phyloP scores from a whole-genome alignment of 92 coral and sea anemone species.

The Desmophyllum pertusum region DNA sequence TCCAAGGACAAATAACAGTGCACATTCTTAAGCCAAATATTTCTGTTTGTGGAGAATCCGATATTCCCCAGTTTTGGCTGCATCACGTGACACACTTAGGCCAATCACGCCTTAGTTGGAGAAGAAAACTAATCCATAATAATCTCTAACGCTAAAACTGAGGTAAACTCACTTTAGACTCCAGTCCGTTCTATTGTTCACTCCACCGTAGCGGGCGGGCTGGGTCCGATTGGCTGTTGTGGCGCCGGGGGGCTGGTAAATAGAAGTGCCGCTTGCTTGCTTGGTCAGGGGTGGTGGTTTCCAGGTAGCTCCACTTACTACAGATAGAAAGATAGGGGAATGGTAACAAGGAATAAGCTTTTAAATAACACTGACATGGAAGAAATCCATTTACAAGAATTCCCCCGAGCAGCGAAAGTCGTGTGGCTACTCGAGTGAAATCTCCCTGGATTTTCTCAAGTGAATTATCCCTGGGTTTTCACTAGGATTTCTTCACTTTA shows the following conservation, averaged over 20 bases:
- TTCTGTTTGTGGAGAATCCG: no score
- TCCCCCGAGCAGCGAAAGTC: no score
- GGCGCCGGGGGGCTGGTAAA: slow-evolving; percentile 95
- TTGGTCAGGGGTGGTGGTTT: slow-evolving; percentile 86
- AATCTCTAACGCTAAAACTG: not conserved
- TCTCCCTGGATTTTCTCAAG: not conserved
- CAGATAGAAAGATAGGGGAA: not conserved
- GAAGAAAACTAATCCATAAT: not conserved
- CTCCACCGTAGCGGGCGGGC: slow-evolving; percentile 79
- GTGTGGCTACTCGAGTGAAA: no score
- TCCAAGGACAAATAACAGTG: no score
- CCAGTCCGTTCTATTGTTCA: slow-evolving; percentile 94
- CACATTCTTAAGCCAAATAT: no score
- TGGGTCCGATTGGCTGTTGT: slow-evolving; percentile 51
- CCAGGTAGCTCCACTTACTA: slow-evolving; percentile 78
- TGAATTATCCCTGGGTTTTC: not conserved
- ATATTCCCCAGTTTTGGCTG: no score
- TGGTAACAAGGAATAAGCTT: not conserved
- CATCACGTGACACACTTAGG: no score
- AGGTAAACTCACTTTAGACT: slow-evolving; percentile 76
- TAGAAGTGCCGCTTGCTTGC: slow-evolving; percentile 88
- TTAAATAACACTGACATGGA: no score
- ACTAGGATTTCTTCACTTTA: no score
- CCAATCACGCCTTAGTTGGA: no score
- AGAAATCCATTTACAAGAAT: no score